Conservation (phyloP, 2,888 invertebrate species). For the Himalopsyche kuldschensis region DNA sequence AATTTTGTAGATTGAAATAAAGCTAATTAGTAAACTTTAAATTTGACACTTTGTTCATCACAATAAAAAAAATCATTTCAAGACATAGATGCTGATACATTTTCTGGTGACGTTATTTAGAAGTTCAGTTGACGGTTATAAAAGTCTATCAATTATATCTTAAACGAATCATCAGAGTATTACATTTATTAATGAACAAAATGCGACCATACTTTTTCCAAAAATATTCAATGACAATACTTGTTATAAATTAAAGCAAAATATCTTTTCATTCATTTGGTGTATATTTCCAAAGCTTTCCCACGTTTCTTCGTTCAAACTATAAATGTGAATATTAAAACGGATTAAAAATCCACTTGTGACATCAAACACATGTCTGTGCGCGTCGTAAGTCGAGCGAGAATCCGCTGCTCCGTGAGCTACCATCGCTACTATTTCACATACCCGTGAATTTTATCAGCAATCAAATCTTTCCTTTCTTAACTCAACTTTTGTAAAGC, state of each 20-base stretch:
- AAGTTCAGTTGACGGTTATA: too few relatives aligned
- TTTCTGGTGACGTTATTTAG: too few relatives aligned
- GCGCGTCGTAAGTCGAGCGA: conserved; percentile 13
- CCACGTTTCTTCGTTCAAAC: conserved; percentile 12
- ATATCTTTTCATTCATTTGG: not conserved
- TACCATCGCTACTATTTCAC: not conserved
- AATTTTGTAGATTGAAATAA: too few relatives aligned
- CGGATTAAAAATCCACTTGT: conserved; percentile 25
- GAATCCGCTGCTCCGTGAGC: not conserved
- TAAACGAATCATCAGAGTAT: too few relatives aligned
- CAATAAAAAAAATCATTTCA: too few relatives aligned
- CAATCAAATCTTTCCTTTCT: not conserved
- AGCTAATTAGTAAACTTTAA: too few relatives aligned
- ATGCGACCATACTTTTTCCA: too few relatives aligned
- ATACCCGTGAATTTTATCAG: not conserved
- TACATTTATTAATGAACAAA: too few relatives aligned
- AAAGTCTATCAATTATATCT: too few relatives aligned
- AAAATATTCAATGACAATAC: not conserved
- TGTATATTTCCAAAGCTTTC: not conserved
- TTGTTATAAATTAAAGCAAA: not conserved
- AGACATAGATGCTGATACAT: too few relatives aligned
- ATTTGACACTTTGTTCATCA: too few relatives aligned
- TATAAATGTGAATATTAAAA: conserved; percentile 31
- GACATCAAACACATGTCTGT: conserved; percentile 22
- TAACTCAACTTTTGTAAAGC: not conserved